Conservation (phyloP, 2,113 vertebrate genomes). For the Sciurus niger region DNA sequence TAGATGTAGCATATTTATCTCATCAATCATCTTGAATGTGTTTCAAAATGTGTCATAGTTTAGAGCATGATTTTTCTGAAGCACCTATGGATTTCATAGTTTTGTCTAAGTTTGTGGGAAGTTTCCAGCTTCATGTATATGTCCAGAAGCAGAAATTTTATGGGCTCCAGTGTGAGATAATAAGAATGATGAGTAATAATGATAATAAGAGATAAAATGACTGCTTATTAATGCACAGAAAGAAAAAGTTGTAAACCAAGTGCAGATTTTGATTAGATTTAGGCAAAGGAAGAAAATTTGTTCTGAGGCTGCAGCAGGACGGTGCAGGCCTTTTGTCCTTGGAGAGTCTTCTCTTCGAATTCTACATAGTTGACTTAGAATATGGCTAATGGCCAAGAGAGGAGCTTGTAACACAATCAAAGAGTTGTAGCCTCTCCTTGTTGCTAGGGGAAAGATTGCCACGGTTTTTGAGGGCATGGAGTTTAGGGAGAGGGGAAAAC, state of each 20-base stretch:
- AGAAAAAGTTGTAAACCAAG: not conserved
- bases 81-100: not conserved
- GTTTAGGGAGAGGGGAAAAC: too few relatives aligned
- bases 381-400: not conserved
- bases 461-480: too few relatives aligned
- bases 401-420: not conserved
- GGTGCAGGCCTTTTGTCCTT: not conserved
- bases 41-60: not conserved
- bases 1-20: not conserved
- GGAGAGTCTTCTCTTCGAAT: not conserved
- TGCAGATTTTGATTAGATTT: not conserved
- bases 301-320: not conserved
- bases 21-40: not conserved
- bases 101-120: not conserved
- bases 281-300: not conserved
- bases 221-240: not conserved
- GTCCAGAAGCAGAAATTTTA: not conserved
- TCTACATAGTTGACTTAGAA: not conserved
- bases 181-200: not conserved
- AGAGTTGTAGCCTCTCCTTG: not conserved
- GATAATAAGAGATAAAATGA: not conserved
- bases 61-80: not conserved
- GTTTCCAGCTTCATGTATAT: not conserved
- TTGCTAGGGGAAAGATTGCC: not conserved
- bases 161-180: not conserved